Percentiles rank a stretch among this genome's conserved stretches.
These are phyloP conservation scores for Pseudomyrmex concolor DNA, from an alignment of 1,140 invertebrate genomes.

Conservation along the genomic window DNA sequence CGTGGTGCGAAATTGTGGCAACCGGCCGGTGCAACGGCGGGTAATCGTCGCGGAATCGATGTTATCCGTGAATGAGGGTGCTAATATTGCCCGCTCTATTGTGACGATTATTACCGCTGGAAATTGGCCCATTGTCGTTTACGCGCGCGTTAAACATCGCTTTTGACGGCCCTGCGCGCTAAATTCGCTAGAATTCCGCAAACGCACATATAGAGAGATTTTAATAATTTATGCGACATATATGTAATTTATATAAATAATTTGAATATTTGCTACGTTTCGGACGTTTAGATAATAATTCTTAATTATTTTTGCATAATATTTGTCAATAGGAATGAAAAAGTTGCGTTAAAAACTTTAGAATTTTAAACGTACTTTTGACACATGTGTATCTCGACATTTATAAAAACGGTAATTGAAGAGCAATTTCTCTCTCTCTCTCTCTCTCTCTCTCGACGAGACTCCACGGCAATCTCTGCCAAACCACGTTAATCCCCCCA, in stretches of 20 bases:
- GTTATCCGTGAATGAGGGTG: slow-evolving; percentile 43
- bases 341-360: background rate
- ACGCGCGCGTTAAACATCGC: background rate
- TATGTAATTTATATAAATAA: background rate
- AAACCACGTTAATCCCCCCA: slow-evolving; percentile 71
- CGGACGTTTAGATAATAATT: background rate
- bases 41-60: slow-evolving; percentile 62
- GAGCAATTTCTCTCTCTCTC: background rate
- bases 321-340: background rate
- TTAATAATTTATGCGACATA: background rate
- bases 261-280: background rate
- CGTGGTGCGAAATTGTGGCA: slow-evolving; percentile 70
- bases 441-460: slow-evolving; percentile 14
- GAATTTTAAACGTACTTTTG: no score
- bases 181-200: slow-evolving; percentile 10
- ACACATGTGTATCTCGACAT: background rate
- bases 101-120: slow-evolving; percentile 52
- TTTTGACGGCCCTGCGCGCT: slow-evolving; percentile 14
- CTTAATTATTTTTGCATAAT: background rate
- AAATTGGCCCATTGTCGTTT: slow-evolving; percentile 60
- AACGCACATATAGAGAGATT: background rate
- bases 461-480: slow-evolving; percentile 65
- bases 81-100: slow-evolving; percentile 63
- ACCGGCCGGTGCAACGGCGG: slow-evolving; percentile 54
- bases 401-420: slow-evolving; percentile 12